Evolutionary conservation across 2,113 vertebrate genomes (phyloP).

Genomic region (Psittacula cyanocephala): DNA sequence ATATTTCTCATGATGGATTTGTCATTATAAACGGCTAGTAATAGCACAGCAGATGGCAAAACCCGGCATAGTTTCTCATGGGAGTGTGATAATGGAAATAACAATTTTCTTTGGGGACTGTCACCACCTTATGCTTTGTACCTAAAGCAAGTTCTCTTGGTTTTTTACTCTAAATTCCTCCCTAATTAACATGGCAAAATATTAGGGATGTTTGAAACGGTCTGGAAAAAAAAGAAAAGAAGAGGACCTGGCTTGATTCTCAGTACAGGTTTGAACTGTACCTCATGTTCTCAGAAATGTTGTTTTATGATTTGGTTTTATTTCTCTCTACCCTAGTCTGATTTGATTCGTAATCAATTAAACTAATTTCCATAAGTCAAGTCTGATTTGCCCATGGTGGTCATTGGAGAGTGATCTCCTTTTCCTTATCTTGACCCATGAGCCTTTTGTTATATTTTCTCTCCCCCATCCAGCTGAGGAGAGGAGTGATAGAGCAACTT

Average conservation of each 20-base stretch:
- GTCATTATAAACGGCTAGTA: conserved; percentile 5
- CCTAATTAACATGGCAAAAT: background rate
- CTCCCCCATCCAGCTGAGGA: background rate
- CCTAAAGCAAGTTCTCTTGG: background rate
- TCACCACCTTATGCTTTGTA: background rate
- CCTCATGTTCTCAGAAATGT: background rate
- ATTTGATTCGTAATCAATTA: background rate
- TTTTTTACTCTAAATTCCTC: background rate
- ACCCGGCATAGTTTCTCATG: background rate
- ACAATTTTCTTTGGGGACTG: background rate
- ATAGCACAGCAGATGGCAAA: conserved; percentile 47
- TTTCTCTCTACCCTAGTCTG: background rate
- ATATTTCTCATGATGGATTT: conserved; percentile 42
- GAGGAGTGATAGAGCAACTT: background rate
- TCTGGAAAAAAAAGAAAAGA: background rate
- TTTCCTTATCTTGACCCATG: background rate
- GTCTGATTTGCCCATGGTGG: background rate
- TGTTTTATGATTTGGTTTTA: background rate
- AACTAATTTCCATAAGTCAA: background rate
- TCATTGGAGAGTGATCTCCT: background rate
- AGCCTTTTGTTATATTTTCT: background rate
- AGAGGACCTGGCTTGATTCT: background rate
- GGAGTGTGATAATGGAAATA: background rate
- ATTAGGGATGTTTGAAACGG: background rate
- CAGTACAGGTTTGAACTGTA: background rate